Evolutionary conservation across 2,113 vertebrate species (phyloP), one percentile per base, ranked within the genome.

Genomic region (Toxotes chatareus): DNA sequence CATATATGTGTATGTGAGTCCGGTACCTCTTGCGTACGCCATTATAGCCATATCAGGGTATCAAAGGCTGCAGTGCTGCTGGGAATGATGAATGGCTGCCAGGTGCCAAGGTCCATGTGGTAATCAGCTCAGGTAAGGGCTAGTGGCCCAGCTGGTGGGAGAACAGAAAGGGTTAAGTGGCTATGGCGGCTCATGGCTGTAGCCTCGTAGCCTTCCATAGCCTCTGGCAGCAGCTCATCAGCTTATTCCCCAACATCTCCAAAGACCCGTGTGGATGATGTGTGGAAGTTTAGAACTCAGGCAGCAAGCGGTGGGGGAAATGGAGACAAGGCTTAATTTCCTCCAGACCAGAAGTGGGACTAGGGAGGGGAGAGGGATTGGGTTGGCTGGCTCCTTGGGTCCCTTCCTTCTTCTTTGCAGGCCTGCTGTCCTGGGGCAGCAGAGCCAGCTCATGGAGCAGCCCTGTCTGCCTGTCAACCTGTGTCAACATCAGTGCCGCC

Each of bases 241-340:
- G 73, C 79, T 84, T 65, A 86, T 80, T 86, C 81, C 56, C 80
- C 64, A 61, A 76, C 75, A 78, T 91, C 83, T 87, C 87, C 51
- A 57, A 82, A 84, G 78, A 61, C 77, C 76, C 5, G 4, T 13
- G 57, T 66, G 86, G 71, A 83, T 83, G 68, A 27, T 27, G 27
- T 27, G 27, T 27, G 27, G 27, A 87, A 70, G 88, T 62, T 70
- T 78, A 10, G 47, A 60, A 79, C 80, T 88, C 49, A 66, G 32
- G 42, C 82, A 74, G 62, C 66, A 71, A 82, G 64, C 23, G 1
- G 40, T 46, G 69, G 32, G 80, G 89, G 86, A 92, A 91, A 93
- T 90, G 76, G 88, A 92, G 88, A 90, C 64, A 12, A 81, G 83
- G 76, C 87, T 87, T 93, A 86, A 94, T 95, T 94, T 95, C 87